Conservation (phyloP, 2,888 invertebrate genomes). For the Sturmia bella region DNA sequence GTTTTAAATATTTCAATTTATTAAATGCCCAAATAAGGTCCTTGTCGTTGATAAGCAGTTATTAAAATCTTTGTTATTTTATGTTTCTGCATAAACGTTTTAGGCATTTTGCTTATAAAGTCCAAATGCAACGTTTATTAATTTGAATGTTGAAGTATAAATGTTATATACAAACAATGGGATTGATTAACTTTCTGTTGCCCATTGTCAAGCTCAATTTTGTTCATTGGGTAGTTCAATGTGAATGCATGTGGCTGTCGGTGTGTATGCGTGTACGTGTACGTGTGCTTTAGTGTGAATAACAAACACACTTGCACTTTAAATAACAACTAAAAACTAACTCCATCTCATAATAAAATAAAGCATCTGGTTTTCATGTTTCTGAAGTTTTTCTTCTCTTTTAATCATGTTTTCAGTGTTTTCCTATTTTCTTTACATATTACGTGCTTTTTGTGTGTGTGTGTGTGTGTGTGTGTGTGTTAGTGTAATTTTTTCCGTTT, state of each 20-base stretch:
- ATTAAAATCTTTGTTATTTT: no score
- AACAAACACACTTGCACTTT: slow-evolving; percentile 12
- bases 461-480: neutral
- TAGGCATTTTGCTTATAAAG: no score
- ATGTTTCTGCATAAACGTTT: no score
- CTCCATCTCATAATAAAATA: slow-evolving; percentile 52
- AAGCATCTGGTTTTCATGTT: slow-evolving; percentile 67
- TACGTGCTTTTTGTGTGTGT: neutral
- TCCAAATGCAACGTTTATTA: no score
- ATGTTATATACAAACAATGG: no score
- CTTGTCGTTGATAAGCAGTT: no score
- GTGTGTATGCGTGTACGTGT: neutral
- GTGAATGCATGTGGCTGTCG: slow-evolving; percentile 2
- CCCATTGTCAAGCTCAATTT: no score
- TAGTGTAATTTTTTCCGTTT: slow-evolving; percentile 6
- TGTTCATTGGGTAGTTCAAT: neutral
- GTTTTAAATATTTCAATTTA: no score
- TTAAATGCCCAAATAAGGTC: no score
- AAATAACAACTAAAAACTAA: slow-evolving; percentile 36
- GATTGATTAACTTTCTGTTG: no score
- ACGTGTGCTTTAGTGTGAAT: neutral
- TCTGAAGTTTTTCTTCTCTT: slow-evolving; percentile 29
- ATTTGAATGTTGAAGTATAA: no score
- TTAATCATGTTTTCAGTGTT: slow-evolving; percentile 9
- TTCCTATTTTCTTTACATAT: slow-evolving; percentile 12